phyloP scores from a whole-genome alignment of 2,888 invertebrate genomes.

The Cantharis flavilabris region DNA sequence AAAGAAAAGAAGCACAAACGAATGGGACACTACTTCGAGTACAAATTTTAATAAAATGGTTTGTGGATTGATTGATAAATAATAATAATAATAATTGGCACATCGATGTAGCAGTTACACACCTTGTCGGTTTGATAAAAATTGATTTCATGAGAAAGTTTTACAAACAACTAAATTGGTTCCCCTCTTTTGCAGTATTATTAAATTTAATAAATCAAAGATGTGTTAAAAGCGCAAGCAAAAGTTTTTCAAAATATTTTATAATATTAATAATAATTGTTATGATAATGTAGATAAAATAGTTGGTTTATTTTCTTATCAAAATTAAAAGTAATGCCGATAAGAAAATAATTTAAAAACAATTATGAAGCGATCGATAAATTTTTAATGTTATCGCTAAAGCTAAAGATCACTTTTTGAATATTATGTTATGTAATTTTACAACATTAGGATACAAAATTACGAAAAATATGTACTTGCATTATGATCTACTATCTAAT shows the following conservation, averaged over 20 bases:
- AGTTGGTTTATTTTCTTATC: background rate
- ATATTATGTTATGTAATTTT: slow-evolving; percentile 12
- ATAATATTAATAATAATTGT: too few relatives aligned
- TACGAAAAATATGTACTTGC: slow-evolving; percentile 30
- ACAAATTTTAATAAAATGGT: background rate
- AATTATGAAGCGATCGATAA: background rate
- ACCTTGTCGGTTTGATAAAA: background rate
- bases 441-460: slow-evolving; percentile 27
- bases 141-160: background rate
- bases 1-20: background rate
- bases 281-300: background rate
- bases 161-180: background rate
- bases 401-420: slow-evolving; percentile 23
- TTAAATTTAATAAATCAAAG: background rate
- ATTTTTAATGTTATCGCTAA: slow-evolving; percentile 11
- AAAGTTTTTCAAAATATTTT: background rate
- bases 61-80: background rate
- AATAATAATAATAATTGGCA: background rate
- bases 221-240: background rate
- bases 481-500: slow-evolving; percentile 23
- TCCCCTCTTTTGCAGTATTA: background rate
- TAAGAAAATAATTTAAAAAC: background rate
- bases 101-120: background rate
- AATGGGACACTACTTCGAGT: background rate
- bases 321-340: background rate